Percentiles rank a stretch among this genome's conserved stretches.
These are phyloP conservation scores for Leptosomus discolor DNA, from an alignment of 2,113 vertebrate species.

Conservation along the genomic window DNA sequence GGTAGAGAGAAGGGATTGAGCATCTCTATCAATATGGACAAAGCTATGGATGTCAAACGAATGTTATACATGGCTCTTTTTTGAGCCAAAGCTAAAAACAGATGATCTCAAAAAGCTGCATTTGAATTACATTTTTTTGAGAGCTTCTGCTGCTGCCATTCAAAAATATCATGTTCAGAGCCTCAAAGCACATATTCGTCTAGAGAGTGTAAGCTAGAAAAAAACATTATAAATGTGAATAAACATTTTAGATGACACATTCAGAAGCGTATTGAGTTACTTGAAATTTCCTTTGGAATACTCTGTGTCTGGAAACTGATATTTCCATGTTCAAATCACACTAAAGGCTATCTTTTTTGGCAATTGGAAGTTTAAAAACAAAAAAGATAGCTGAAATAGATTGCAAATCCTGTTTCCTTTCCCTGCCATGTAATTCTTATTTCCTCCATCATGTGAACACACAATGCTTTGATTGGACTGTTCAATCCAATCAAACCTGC, in stretches of 20 bases:
- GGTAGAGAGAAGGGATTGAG: not conserved
- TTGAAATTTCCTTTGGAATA: not conserved
- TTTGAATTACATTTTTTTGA: not conserved
- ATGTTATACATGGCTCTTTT: not conserved
- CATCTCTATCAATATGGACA: not conserved
- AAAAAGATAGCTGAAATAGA: not conserved
- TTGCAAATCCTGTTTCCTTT: not conserved
- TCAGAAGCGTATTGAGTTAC: not conserved
- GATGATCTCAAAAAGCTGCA: fast-evolving
- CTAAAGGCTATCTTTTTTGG: not conserved
- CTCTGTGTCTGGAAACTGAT: not conserved
- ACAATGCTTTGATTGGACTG: not conserved
- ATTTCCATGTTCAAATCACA: not conserved
- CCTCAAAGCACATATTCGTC: not conserved
- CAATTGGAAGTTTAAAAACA: not conserved
- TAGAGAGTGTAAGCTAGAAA: not conserved
- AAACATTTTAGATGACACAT: not conserved
- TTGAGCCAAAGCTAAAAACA: not conserved
- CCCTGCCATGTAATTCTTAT: not conserved
- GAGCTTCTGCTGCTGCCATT: not conserved
- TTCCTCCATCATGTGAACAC: not conserved
- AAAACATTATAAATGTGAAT: not conserved
- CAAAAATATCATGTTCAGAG: not conserved
- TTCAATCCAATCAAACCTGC: not conserved
- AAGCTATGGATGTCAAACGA: fast-evolving